phyloP scores from a whole-genome alignment of 1,140 invertebrate genomes.

The Neocloeon triangulifer region DNA sequence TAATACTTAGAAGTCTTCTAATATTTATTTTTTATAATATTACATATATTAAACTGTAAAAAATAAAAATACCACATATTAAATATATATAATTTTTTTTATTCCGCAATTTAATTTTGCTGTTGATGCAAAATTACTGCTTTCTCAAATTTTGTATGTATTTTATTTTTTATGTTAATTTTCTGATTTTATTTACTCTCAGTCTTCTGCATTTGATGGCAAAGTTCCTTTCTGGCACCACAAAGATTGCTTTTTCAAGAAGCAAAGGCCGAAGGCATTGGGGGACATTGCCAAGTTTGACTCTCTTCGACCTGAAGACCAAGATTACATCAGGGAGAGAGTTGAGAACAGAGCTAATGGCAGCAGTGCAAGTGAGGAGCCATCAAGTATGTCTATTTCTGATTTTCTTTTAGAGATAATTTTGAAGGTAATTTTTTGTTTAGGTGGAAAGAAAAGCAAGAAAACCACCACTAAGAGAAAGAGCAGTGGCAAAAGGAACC shows the following conservation, averaged over 20 bases:
- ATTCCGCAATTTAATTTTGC: conserved; percentile 1
- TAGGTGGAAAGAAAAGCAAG: conserved; percentile 12
- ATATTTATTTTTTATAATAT: neutral
- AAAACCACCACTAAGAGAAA: conserved; percentile 6
- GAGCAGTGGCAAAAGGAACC: conserved; percentile 22
- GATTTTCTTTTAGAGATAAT: conserved; percentile 2
- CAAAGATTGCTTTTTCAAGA: conserved; percentile 67
- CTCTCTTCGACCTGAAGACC: conserved; percentile 63
- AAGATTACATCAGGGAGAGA: conserved; percentile 52
- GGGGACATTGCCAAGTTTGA: conserved; percentile 73
- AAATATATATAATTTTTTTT: neutral
- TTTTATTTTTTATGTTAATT: no score
- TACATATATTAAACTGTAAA: neutral
- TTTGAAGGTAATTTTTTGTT: neutral
- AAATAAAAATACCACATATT: neutral
- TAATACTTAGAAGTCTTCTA: no score
- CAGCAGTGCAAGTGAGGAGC: neutral
- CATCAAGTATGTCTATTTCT: neutral
- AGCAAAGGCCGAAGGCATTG: conserved; percentile 43
- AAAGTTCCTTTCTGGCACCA: conserved; percentile 81
- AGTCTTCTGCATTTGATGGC: conserved; percentile 82
- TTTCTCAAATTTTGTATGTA: conserved; percentile 7
- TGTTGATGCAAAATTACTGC: conserved; percentile 1
- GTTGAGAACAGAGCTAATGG: conserved; percentile 18
- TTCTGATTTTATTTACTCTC: conserved; percentile 16